Evolutionary conservation across 2,797 vertebrate genomes (phyloP).

Genomic region (Molossus alvarezi): DNA sequence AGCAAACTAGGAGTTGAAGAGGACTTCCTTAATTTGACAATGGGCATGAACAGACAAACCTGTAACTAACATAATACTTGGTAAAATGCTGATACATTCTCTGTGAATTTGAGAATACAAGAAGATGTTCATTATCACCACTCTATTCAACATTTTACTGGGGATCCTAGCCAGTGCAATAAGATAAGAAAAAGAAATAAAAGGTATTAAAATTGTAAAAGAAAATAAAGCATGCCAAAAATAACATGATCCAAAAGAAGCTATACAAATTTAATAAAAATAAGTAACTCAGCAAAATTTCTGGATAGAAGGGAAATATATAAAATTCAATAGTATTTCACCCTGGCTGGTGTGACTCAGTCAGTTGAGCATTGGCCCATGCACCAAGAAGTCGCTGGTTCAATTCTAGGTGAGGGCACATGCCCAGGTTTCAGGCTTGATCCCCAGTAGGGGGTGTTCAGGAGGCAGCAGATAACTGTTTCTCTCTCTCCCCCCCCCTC

Average conservation of each 20-base stretch:
- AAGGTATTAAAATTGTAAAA: not conserved
- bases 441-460: not conserved
- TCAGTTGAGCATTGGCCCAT: not conserved
- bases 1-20: not conserved
- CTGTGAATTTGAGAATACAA: not conserved
- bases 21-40: not conserved
- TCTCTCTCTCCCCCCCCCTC: not conserved
- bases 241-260: not conserved
- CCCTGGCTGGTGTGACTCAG: not conserved
- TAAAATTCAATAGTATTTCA: not conserved
- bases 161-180: not conserved
- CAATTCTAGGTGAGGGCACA: not conserved
- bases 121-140: not conserved
- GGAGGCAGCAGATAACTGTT: not conserved
- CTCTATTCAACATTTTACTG: not conserved
- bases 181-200: slow-evolving; percentile 5
- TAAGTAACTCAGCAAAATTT: not conserved
- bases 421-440: not conserved
- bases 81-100: not conserved
- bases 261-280: not conserved
- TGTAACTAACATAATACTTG: not conserved
- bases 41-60: not conserved
- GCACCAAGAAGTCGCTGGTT: not conserved
- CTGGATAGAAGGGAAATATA: not conserved
- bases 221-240: not conserved